Evolutionary conservation across 92 coral and sea anemone genomes (phyloP), one percentile per base, ranked within the genome.

Genomic region (Phenganax stokvisi): DNA sequence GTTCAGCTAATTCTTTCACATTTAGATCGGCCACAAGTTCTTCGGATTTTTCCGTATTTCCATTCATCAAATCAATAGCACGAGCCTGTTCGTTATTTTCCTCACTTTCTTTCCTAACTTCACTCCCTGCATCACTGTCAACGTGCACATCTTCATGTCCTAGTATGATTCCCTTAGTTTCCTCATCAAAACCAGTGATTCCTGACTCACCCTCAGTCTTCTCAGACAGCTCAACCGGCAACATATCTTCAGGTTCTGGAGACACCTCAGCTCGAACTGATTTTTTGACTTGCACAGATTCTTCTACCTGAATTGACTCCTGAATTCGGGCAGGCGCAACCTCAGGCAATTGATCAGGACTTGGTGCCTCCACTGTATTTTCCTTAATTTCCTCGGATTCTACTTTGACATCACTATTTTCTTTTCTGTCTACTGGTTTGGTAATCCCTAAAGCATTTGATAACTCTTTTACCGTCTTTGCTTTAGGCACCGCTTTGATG

Each of bases 401-500:
- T 6, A 64, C 9, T n/a, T 64, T 17, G 17, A 30, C 11, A 1
- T 68, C 73, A 11, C 47, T 28, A 12, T 15, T 11, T 59, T 57
- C 70, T 70, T 61, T 29, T 60, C 0, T 12, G 37, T 31, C 70
- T 8, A 54, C 16, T 51, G 83, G 73, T 79, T 79, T 79, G 3
- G 83, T 51, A 54, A 79, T 79, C 47, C 83, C 83, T 52, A 79
- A 63, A 3, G 72, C 83, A 64, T 79, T 79, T 54, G 83, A 79
- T 10, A 79, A 54, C 65, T 79, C 83, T 54, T 79, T 79, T 1
- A 79, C 83, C 51, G 83, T 79, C 53, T 79, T 79, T 44, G 72
- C 52, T 63, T 79, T 47, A 0, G 83, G 74, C 44, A 79, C 29
- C 2, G 17, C 83, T 44, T 65, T 79, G 6, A 79, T 15, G 9